phyloP scores from a whole-genome alignment of 2,888 invertebrate species.

The Netelia inedita region DNA sequence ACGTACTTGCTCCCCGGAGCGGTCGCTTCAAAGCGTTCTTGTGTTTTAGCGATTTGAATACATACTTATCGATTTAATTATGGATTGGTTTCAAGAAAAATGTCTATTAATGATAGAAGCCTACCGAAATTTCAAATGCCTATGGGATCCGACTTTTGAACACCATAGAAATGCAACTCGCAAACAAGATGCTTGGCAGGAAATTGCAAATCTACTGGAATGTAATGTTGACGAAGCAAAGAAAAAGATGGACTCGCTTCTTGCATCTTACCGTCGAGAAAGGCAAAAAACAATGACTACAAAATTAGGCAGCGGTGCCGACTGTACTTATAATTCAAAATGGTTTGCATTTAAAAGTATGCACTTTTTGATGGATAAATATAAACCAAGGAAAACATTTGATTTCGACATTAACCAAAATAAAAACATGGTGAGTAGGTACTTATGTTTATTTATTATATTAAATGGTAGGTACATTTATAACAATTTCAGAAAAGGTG shows the following conservation, averaged over 20 bases:
- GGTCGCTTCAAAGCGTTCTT: neutral
- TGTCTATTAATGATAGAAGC: neutral
- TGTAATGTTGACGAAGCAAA: neutral
- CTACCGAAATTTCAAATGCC: neutral
- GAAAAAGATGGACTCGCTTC: neutral
- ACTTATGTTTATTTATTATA: neutral
- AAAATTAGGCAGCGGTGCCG: neutral
- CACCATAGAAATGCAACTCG: neutral
- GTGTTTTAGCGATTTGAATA: neutral
- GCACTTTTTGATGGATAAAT: neutral
- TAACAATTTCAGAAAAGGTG: too few relatives aligned
- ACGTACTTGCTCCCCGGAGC: neutral
- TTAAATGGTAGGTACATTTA: neutral
- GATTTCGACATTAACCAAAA: too few relatives aligned
- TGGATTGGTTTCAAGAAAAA: neutral
- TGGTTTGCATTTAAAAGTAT: neutral
- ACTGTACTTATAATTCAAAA: neutral
- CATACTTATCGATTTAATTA: neutral
- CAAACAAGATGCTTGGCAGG: neutral
- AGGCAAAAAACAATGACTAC: neutral
- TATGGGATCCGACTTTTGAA: too few relatives aligned
- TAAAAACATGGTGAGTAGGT: too few relatives aligned
- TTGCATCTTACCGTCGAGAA: neutral
- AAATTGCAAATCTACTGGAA: neutral
- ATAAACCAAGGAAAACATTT: neutral